phyloP scores from a whole-genome alignment of 2,888 invertebrate genomes.

The Drepana falcataria region DNA sequence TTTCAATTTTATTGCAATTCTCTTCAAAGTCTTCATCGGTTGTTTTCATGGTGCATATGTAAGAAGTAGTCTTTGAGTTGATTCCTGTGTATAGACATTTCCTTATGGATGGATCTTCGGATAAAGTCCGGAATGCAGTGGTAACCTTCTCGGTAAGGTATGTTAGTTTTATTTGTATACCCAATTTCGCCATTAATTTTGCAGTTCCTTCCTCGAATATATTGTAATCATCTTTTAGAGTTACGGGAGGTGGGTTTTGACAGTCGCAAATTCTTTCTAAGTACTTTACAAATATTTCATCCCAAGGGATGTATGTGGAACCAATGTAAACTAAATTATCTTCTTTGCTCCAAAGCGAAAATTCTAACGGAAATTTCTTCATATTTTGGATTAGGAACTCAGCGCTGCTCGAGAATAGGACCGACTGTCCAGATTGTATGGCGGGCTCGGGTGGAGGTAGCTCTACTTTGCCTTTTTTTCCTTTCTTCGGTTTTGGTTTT shows the following conservation, averaged over 20 bases:
- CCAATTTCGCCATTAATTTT: slow-evolving; percentile 59
- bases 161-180: slow-evolving; percentile 58
- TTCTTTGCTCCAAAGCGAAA: slow-evolving; percentile 68
- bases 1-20: slow-evolving; percentile 56
- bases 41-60: slow-evolving; percentile 65
- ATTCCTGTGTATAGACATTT: slow-evolving; percentile 66
- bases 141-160: slow-evolving; percentile 57
- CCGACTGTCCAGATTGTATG: slow-evolving; percentile 67
- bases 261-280: slow-evolving; percentile 45
- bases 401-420: slow-evolving; percentile 59
- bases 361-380: slow-evolving; percentile 51
- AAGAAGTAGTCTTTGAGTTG: slow-evolving; percentile 65
- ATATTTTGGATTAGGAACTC: slow-evolving; percentile 60
- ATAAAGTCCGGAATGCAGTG: slow-evolving; percentile 60
- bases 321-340: slow-evolving; percentile 58
- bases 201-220: slow-evolving; percentile 66
- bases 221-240: slow-evolving; percentile 60
- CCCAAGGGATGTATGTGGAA: slow-evolving; percentile 53
- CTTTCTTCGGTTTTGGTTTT: slow-evolving; percentile 48
- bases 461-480: slow-evolving; percentile 45
- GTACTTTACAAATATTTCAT: slow-evolving; percentile 47
- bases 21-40: slow-evolving; percentile 56
- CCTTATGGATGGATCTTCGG: slow-evolving; percentile 56
- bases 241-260: slow-evolving; percentile 37
- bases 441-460: slow-evolving; percentile 56